Percentiles rank a stretch among this genome's conserved stretches.
phyloP scores from a whole-genome alignment of 2,888 invertebrate species.

The Ochropleura plecta region DNA sequence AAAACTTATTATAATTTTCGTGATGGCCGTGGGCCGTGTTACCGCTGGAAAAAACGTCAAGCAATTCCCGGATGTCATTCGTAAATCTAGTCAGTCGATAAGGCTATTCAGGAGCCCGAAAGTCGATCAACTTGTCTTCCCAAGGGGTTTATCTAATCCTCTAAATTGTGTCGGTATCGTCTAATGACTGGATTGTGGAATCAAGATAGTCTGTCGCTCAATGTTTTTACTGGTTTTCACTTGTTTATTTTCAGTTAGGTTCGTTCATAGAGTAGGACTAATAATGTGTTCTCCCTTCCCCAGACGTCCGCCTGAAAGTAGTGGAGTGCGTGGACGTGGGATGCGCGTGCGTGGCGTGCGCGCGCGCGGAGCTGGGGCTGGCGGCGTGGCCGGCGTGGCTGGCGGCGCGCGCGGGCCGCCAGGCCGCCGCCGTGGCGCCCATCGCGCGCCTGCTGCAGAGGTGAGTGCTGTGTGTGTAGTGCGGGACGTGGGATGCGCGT shows the following conservation, averaged over 20 bases:
- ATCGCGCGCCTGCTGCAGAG: constrained; percentile 81
- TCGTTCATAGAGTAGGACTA: background rate
- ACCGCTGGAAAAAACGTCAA: background rate
- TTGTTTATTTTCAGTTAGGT: background rate
- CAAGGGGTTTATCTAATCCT: background rate
- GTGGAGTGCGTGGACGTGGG: constrained; percentile 84
- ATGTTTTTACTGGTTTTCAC: background rate
- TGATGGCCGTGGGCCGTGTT: background rate
- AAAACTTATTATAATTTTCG: background rate
- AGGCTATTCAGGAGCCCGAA: background rate
- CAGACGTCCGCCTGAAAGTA: constrained; percentile 85
- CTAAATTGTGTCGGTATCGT: background rate
- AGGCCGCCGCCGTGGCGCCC: constrained; percentile 76
- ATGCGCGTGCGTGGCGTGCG: constrained; percentile 86
- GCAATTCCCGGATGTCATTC: background rate
- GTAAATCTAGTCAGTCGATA: background rate
- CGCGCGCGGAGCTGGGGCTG: constrained; percentile 84
- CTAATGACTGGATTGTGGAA: background rate
- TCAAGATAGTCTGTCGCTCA: background rate
- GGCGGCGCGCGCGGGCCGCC: constrained; percentile 70
- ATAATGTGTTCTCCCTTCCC: too few species aligned
- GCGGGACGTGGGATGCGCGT: constrained; percentile 85
- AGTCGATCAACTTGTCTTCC: background rate
- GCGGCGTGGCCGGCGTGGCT: constrained; percentile 84
- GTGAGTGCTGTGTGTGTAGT: constrained; percentile 74